Percentiles rank a stretch among this genome's conserved stretches.
phyloP scores from a whole-genome alignment of 2,797 vertebrate species.

The Myotis myotis region DNA sequence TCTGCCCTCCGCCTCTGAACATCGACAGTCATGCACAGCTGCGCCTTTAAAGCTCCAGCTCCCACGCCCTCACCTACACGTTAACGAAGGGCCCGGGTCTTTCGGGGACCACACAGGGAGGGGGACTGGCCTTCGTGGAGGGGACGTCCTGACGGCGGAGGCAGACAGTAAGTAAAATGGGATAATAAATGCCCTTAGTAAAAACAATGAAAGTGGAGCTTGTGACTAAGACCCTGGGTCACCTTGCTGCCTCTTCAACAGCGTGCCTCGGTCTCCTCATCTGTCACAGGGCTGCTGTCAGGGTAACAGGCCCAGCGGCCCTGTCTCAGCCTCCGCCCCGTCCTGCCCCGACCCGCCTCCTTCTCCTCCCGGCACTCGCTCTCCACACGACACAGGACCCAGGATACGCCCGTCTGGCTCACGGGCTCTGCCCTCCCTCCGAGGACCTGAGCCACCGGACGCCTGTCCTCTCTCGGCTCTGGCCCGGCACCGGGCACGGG shows the following conservation, averaged over 20 bases:
- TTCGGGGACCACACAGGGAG: fast-evolving
- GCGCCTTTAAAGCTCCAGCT: neutral
- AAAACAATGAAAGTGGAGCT: neutral
- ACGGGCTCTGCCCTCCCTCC: neutral
- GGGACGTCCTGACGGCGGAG: neutral
- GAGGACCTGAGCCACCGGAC: neutral
- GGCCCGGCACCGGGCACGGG: fast-evolving
- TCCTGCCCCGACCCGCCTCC: neutral
- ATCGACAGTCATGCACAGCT: neutral
- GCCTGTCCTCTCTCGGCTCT: too few species aligned
- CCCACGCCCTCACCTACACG: neutral
- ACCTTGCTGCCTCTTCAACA: neutral
- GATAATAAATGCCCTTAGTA: neutral
- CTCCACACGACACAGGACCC: neutral
- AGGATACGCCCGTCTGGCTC: neutral
- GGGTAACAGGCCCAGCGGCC: neutral
- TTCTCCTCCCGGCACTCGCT: neutral
- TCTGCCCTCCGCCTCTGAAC: neutral
- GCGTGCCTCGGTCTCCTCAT: neutral
- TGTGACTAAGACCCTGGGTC: neutral
- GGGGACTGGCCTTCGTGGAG: fast-evolving
- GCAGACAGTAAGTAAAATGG: neutral
- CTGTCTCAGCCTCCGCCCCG: too few species aligned
- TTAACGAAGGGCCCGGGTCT: neutral
- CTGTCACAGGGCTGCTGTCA: neutral